A percentile compares a stretch with the other conserved stretches of the same genome.
Conservation (phyloP, 2,113 vertebrate genomes). For the Psophia crepitans region DNA sequence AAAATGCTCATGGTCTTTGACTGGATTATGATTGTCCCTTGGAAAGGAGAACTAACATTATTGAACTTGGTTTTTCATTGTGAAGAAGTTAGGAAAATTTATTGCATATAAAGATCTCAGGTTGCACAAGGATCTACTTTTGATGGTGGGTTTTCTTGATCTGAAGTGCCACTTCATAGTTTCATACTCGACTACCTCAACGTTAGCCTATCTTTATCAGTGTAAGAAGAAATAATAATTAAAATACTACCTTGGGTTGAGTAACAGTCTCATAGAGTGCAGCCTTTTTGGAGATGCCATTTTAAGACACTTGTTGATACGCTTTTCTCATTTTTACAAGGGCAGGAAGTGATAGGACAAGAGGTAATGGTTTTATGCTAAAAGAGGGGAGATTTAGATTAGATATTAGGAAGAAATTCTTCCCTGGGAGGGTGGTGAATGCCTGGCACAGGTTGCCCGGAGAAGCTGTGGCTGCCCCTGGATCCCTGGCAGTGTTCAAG, state of each 20-base stretch:
- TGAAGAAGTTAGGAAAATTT: neutral
- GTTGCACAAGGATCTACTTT: neutral
- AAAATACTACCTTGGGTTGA: neutral
- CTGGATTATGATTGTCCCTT: neutral
- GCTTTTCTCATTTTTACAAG: neutral
- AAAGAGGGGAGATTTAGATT: too few relatives aligned
- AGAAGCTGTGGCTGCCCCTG: too few relatives aligned
- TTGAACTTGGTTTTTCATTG: neutral
- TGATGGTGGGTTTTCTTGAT: neutral
- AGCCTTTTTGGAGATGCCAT: neutral
- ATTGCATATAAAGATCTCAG: neutral
- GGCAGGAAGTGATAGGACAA: too few relatives aligned
- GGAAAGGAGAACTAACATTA: neutral
- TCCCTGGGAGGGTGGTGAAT: too few relatives aligned
- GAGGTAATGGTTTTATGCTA: too few relatives aligned
- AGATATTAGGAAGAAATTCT: too few relatives aligned
- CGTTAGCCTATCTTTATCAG: too few relatives aligned
- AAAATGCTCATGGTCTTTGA: neutral
- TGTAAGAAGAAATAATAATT: neutral
- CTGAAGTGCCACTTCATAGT: neutral
- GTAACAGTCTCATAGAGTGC: neutral
- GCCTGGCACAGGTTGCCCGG: too few relatives aligned
- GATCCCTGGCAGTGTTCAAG: too few relatives aligned
- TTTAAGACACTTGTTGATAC: neutral
- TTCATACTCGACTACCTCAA: too few relatives aligned